phyloP scores from a whole-genome alignment of 2,888 invertebrate genomes.

The Nephrotoma appendiculata region DNA sequence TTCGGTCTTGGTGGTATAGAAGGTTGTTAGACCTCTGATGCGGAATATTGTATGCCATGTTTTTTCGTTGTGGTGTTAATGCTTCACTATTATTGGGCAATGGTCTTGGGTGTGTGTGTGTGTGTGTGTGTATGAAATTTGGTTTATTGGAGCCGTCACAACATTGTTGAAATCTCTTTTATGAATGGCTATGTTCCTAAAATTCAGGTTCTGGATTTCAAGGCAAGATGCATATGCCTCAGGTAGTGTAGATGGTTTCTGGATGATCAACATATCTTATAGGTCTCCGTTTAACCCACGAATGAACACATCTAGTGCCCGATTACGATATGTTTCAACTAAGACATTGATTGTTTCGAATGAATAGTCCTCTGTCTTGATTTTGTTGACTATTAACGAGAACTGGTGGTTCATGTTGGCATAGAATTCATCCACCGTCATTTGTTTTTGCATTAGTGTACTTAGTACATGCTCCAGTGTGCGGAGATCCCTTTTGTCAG shows the following conservation, averaged over 20 bases:
- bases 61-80: too few relatives aligned
- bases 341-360: slow-evolving; percentile 9
- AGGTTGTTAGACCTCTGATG: too few relatives aligned
- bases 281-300: slow-evolving; percentile 8
- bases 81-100: too few relatives aligned
- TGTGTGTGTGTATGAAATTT: too few relatives aligned
- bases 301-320: slow-evolving; percentile 14
- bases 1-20: too few relatives aligned
- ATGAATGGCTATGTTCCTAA: too few relatives aligned
- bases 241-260: not conserved
- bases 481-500: slow-evolving; percentile 3
- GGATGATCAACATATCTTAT: slow-evolving; percentile 7
- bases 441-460: not conserved
- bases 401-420: slow-evolving; percentile 8
- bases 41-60: too few relatives aligned
- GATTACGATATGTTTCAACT: slow-evolving; percentile 12
- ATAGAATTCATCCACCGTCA: slow-evolving; percentile 2
- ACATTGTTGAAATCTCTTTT: too few relatives aligned
- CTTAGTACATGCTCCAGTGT: not conserved
- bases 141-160: too few relatives aligned
- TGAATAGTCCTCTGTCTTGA: slow-evolving; percentile 14
- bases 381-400: slow-evolving; percentile 8
- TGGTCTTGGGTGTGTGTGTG: too few relatives aligned
- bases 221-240: too few relatives aligned
- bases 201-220: too few relatives aligned